Base-by-base conservation (phyloP, 2,888 invertebrate species). In the Syrphus vitripennis region DNA sequence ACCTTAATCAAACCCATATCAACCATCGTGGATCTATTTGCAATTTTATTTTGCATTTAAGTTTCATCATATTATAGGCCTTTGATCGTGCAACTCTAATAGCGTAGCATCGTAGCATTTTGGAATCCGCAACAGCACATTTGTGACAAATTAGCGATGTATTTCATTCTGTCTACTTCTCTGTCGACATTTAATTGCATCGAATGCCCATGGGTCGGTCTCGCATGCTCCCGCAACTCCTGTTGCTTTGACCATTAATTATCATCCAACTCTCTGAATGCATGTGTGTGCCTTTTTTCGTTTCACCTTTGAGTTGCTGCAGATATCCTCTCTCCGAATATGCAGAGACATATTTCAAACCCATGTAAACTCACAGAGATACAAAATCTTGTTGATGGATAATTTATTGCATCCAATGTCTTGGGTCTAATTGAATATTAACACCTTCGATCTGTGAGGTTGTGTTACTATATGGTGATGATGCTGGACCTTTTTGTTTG, bases 381-480 rank as follows among this genome's bases (percentile, higher is more conserved):
- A 67, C 59, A 40, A 59, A 84, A 80, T 84, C 86, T 82, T 76
- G 82, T 82, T 86, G 77, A 81, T 61, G 71, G 72, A 86, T 86
- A 86, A 86, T 86, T 86, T 86, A 86, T 86, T 53, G 72, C 77
- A 50, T 63, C 50, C 69, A 78, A 78, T 78, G 86, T 82, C 86
- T 86, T 63, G 82, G 86, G 82, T 92, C 92, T 91, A 91, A 91
- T 91, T 91, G 91, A 91, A 91, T 92, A 91, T 91, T 91, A 92
- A 92, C 91, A 91, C 91, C 91, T 91, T 91, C 81, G 82, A 86
- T 86, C 81, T 77, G 74, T 78, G 74, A 24, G 82, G 70, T 78
- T 82, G 70, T 74, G 50, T 74, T 81, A 61, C 75, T 75, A 34
- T 67, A 21, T 67, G 67, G 21, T 50, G 61, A 65, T 79, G 48